Conservation (phyloP, 2,797 vertebrate genomes). For the Astyanax mexicanus region DNA sequence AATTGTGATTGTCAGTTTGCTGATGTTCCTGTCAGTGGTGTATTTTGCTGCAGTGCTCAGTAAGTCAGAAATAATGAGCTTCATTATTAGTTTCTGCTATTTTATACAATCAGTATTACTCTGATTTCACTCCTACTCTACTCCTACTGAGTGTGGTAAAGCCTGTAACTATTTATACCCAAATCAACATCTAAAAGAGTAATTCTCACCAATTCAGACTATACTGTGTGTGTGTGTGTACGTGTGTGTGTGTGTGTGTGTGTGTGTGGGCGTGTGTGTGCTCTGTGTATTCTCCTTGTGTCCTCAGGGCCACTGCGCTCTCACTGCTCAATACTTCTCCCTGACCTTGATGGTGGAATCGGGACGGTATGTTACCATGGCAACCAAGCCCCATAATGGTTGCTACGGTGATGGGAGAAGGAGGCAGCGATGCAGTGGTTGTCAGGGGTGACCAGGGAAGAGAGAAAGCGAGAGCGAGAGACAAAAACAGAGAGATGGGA, state of each 20-base stretch:
- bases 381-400: slow-evolving; percentile 71
- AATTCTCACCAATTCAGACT: neutral
- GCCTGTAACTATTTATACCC: neutral
- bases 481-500: slow-evolving; percentile 57
- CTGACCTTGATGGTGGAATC: slow-evolving; percentile 78
- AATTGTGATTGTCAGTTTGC: neutral
- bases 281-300: slow-evolving; percentile 28
- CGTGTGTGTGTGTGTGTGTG: slow-evolving; percentile 44
- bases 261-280: slow-evolving; percentile 23
- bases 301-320: slow-evolving; percentile 60
- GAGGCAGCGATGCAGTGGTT: slow-evolving; percentile 70
- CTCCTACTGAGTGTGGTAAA: neutral
- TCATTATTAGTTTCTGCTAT: neutral
- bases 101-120: neutral
- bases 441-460: slow-evolving; percentile 60
- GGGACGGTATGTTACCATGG: slow-evolving; percentile 75
- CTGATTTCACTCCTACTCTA: neutral
- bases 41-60: neutral
- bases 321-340: slow-evolving; percentile 65
- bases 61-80: neutral
- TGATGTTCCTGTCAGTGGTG: neutral
- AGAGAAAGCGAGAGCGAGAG: slow-evolving; percentile 25
- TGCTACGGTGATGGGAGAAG: slow-evolving; percentile 67
- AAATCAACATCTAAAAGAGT: neutral
- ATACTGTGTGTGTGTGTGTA: neutral